Evolutionary conservation across 2,797 vertebrate species (phyloP), one percentile per base, ranked within the genome.

Genomic region (Ibycter americanus): DNA sequence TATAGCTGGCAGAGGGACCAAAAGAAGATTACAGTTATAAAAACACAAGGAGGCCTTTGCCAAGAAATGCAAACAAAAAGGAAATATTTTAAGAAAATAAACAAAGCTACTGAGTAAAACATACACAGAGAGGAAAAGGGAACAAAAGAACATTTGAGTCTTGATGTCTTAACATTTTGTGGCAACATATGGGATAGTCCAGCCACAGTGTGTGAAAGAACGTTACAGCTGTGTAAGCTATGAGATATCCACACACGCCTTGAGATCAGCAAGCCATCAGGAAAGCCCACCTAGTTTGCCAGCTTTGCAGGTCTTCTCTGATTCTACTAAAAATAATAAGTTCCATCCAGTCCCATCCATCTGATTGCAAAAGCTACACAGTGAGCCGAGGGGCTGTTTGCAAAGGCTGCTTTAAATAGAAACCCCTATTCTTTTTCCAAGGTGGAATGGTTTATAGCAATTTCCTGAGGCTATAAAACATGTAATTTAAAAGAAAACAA

Each of bases 81-180:
- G 95, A 98, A 98, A 97, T 98, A 97, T 97, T 98, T 97, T 97
- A 97, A 97, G 96, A 98, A 98, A 98, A 98, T 97, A 98, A 98
- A 98, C 97, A 97, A 97, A 97, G 97, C 98, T 98, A 98, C 98
- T 83, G 97, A 98, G 96, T 98, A 95, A 97, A 97, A 97, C 97
- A 96, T 96, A 97, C 96, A 97, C 93, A 96, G 91, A 79, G 92
- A 97, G 68, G 90, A 94, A 97, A 97, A 81, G 12, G 58, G 97
- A 98, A 98, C 97, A 98, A 98, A 98, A 98, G 98, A 97, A 97
- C 96, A 90, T 96, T 97, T 98, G 96, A 98, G 94, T 96, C 90
- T 95, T 97, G 96, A 97, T 97, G 96, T 97, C 97, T 97, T 97
- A 97, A 97, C 94, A 72, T 97, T 96, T 94, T 97, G 95, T 96